phyloP scores from a whole-genome alignment of 2,888 invertebrate genomes.

The Argynnis bischoffii region DNA sequence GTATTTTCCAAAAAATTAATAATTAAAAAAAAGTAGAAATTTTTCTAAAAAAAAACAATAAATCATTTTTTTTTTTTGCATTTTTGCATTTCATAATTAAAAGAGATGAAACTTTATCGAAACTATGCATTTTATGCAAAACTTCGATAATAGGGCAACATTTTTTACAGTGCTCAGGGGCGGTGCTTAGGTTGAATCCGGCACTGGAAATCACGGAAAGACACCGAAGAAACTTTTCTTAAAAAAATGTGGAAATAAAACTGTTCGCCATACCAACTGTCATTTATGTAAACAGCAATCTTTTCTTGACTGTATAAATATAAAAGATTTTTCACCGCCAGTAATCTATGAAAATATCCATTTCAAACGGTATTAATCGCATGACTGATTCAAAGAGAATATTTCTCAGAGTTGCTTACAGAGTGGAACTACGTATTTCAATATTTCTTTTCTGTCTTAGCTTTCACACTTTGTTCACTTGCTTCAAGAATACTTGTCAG shows the following conservation, averaged over 20 bases:
- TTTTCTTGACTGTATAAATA: slow-evolving; percentile 10
- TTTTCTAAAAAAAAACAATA: too few relatives aligned
- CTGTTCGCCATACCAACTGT: background rate
- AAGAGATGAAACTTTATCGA: too few relatives aligned
- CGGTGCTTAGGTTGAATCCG: too few relatives aligned
- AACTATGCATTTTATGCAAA: too few relatives aligned
- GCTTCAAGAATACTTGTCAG: slow-evolving; percentile 35
- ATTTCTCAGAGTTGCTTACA: slow-evolving; percentile 26
- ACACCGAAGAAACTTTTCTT: background rate
- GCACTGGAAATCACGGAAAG: too few relatives aligned
- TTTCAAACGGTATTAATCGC: slow-evolving; percentile 37
- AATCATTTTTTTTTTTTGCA: too few relatives aligned
- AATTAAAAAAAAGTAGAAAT: too few relatives aligned
- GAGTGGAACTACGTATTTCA: slow-evolving; percentile 30
- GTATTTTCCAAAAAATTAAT: too few relatives aligned
- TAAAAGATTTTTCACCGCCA: slow-evolving; percentile 25
- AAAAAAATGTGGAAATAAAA: background rate
- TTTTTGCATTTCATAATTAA: too few relatives aligned
- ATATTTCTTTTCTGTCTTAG: slow-evolving; percentile 34
- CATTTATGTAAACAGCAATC: slow-evolving; percentile 1
- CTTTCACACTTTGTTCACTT: slow-evolving; percentile 39
- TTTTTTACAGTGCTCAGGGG: too few relatives aligned
- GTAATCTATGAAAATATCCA: slow-evolving; percentile 35
- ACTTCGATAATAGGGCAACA: too few relatives aligned
- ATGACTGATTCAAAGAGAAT: slow-evolving; percentile 36